Evolutionary conservation across 1,140 invertebrate species (phyloP).

Genomic region (Drosophila varians): DNA sequence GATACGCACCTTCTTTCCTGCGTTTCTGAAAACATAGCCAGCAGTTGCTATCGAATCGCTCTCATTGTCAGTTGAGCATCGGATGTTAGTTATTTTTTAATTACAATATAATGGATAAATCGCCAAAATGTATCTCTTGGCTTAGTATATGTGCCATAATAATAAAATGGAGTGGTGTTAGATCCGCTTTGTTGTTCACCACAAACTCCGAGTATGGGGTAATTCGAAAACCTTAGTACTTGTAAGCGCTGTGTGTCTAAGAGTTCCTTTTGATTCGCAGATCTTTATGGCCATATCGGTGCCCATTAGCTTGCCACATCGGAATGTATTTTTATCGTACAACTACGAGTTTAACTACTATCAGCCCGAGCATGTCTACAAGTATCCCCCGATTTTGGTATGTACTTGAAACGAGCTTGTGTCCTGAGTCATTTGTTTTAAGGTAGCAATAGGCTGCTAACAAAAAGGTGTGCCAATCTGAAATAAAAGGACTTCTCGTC

Average conservation of each 20-base stretch:
- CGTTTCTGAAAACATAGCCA: background rate
- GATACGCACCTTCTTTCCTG: conserved; percentile 31
- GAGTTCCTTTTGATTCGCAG: conserved; percentile 33
- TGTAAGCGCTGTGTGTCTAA: background rate
- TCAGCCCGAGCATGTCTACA: conserved; percentile 80
- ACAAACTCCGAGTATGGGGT: conserved; percentile 46
- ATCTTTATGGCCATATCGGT: conserved; percentile 89
- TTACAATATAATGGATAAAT: conserved; percentile 8
- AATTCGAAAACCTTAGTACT: background rate
- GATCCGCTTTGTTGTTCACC: conserved; percentile 13
- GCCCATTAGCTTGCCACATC: conserved; percentile 88
- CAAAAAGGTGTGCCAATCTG: background rate
- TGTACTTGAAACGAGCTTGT: conserved; percentile 11
- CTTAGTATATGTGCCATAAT: conserved; percentile 15
- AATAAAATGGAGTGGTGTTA: conserved; percentile 1
- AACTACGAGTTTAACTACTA: conserved; percentile 90
- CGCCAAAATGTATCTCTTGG: background rate
- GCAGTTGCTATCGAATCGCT: conserved; percentile 27
- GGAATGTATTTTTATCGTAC: conserved; percentile 89
- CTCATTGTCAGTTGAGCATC: conserved; percentile 9
- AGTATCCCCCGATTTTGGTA: conserved; percentile 70
- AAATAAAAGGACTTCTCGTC: background rate
- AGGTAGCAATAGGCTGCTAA: background rate
- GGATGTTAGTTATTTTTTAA: background rate
- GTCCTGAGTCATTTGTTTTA: conserved; percentile 15